Base-by-base conservation (phyloP, 1,140 invertebrate genomes). In the Oreohelix idahoensis region DNA sequence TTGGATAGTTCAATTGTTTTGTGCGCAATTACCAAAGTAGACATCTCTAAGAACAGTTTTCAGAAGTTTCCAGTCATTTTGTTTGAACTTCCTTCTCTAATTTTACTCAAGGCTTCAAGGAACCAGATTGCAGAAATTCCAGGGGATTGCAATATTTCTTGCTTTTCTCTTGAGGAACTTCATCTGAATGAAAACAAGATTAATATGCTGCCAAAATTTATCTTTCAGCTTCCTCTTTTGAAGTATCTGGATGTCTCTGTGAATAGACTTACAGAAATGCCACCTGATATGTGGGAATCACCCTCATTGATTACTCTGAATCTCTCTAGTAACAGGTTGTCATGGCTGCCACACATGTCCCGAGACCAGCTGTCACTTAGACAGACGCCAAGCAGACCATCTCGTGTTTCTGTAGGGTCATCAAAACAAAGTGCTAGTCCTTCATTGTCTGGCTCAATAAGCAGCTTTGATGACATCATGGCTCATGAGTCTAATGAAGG, bases 1-100 rank as follows among this genome's bases (percentile, higher is more conserved):
- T 49, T 86, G 20, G 81, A 88, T 11, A 81, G 63, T n/a, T 58
- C 94, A 95, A 84, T 93, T 96, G 38, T 96, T 0, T 92, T 99
- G 0, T 96, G 96, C 86, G 97, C 97, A 0, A 96, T 99, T 35
- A 99, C 98, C 0, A 94, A 97, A 63, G 93, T 99, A 13, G 98
- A 99, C 92, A 94, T 99, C 23, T 98, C 98, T 2, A 95, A 96
- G 87, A 99, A 99, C 93, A 95, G 95, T 70, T 94, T 99, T 10
- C 95, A 95, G 0, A 93, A 94, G 26, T 91, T 99, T 82, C 98
- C 98, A 0, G 90, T 95, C 23, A 94, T 95, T 80, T 93, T 99
- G 36, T 98, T 99, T 90, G 95, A 96, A 86, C 93, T 99, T 81
- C 94, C 95, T 58, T 97, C 96, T 88, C 88, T 96, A 29, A 92